Conservation (phyloP, 2,113 vertebrate species). For the Myodes glareolus region DNA sequence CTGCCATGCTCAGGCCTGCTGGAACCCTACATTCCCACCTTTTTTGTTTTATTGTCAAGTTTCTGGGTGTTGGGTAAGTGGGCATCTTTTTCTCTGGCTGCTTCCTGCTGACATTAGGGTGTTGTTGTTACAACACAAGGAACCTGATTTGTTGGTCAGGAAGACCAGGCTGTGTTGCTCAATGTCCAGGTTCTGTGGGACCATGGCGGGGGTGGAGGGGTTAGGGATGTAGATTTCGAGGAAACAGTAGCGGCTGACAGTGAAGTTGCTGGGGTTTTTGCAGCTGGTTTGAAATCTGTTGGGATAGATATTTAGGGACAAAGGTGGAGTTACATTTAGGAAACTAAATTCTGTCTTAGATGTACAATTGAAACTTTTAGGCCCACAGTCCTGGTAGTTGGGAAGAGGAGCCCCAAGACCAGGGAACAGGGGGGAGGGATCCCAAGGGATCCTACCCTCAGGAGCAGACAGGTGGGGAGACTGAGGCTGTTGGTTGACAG, state of each 20-base stretch:
- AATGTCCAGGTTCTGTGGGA: neutral
- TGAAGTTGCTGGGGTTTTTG: neutral
- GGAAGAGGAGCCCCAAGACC: neutral
- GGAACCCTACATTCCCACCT: too few relatives aligned
- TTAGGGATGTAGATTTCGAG: neutral
- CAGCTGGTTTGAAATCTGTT: neutral
- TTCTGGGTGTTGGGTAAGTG: neutral
- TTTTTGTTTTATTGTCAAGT: neutral
- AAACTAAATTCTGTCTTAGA: neutral
- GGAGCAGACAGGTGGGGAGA: too few relatives aligned
- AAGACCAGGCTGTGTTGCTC: neutral
- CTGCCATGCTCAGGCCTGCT: neutral
- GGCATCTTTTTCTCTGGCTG: neutral
- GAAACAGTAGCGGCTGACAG: too few relatives aligned
- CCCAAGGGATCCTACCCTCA: too few relatives aligned
- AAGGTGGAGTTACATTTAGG: neutral
- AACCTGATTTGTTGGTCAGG: neutral
- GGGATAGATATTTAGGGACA: neutral
- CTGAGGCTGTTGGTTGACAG: neutral
- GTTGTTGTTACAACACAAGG: neutral
- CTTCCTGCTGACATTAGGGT: neutral
- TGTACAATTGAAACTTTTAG: neutral
- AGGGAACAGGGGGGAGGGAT: neutral
- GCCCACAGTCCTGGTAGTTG: neutral
- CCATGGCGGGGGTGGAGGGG: too few relatives aligned